Percentiles rank a stretch among this genome's conserved stretches.
Conservation (phyloP, 2,797 vertebrate species). For the Neosilurus mollespiculum region DNA sequence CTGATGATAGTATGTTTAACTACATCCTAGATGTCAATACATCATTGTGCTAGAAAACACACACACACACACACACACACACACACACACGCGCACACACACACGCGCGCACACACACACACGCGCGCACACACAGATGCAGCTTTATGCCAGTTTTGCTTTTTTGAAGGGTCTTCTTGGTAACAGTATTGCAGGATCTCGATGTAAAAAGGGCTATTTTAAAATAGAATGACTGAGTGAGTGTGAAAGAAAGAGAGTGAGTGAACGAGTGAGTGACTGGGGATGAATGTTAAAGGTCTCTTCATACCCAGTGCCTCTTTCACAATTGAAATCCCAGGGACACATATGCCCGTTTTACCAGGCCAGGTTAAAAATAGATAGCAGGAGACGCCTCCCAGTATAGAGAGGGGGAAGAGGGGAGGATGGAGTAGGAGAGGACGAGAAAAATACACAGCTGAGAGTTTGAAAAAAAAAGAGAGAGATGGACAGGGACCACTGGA, state of each 20-base stretch:
- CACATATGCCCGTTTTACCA: constrained; percentile 58
- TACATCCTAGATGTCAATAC: too few relatives aligned
- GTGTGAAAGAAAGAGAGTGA: neutral
- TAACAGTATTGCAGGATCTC: too few relatives aligned
- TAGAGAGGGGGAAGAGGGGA: constrained; percentile 34
- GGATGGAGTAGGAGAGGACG: constrained; percentile 3
- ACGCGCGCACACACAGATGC: too few relatives aligned
- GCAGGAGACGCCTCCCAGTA: constrained; percentile 58
- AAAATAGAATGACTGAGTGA: neutral
- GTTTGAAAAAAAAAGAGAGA: neutral
- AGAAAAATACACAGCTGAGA: neutral
- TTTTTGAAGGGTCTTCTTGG: too few relatives aligned
- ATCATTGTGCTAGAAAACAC: too few relatives aligned
- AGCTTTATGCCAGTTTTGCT: too few relatives aligned
- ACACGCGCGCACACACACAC: too few relatives aligned
- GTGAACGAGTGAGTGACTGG: neutral
- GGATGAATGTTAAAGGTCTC: constrained; percentile 38
- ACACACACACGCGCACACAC: too few relatives aligned
- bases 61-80: too few relatives aligned
- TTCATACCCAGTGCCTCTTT: constrained; percentile 21
- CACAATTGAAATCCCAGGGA: constrained; percentile 47
- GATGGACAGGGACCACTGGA: constrained; percentile 20
- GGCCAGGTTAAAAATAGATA: constrained; percentile 61
- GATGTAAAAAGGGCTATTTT: too few relatives aligned
- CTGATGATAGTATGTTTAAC: too few relatives aligned